These are phyloP conservation scores for Scotopteryx bipunctaria DNA, from an alignment of 2,888 invertebrate genomes.

Conservation along the genomic window DNA sequence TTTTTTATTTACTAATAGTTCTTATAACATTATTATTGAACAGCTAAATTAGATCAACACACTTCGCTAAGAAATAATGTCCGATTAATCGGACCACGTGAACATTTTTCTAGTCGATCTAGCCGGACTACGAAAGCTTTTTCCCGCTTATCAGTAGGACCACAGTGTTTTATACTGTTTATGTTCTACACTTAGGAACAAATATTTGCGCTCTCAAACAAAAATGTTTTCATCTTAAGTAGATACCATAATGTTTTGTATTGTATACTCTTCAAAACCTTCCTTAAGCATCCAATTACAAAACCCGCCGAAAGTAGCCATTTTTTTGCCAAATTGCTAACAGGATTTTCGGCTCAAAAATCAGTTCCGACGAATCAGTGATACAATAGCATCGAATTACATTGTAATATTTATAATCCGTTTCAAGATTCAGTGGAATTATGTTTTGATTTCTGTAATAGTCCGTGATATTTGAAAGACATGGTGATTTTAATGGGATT, in stretches of 20 bases:
- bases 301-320: slow-evolving; percentile 6
- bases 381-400: slow-evolving; percentile 13
- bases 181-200: no score
- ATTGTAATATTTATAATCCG: slow-evolving; percentile 19
- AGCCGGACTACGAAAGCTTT: no score
- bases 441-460: neutral
- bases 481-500: neutral
- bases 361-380: slow-evolving; percentile 6
- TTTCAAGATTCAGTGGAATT: neutral
- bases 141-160: no score
- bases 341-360: slow-evolving; percentile 8
- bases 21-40: no score
- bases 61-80: no score
- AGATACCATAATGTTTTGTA: slow-evolving; percentile 11
- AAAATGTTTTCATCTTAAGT: neutral
- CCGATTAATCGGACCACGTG: no score
- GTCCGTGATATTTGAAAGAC: neutral
- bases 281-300: slow-evolving; percentile 10
- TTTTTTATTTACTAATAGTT: no score
- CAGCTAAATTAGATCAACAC: no score
- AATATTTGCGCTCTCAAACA: neutral
- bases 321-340: slow-evolving; percentile 12
- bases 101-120: no score
- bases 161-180: no score
- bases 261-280: neutral